phyloP scores from a whole-genome alignment of 1,140 invertebrate genomes.

The Hylaeus volcanicus region DNA sequence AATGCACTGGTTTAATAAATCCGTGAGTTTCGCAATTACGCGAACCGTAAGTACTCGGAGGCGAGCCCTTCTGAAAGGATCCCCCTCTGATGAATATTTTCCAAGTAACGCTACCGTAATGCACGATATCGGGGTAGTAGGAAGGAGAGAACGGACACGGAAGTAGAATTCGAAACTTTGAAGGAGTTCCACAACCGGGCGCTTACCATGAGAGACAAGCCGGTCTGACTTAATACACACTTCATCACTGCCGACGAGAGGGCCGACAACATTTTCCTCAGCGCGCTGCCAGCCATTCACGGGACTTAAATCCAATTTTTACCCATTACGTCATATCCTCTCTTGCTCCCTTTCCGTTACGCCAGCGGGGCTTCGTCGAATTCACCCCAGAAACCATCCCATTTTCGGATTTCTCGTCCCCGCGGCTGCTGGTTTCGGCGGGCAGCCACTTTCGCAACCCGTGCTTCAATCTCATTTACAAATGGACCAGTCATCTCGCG shows the following conservation, averaged over 20 bases:
- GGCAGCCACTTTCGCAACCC: constrained; percentile 35
- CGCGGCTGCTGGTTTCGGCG: constrained; percentile 1
- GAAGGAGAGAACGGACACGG: not conserved
- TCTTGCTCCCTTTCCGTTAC: constrained; percentile 17
- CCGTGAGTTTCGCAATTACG: not conserved
- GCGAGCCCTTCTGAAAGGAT: not conserved
- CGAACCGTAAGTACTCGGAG: not conserved
- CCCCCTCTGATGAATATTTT: constrained; percentile 26
- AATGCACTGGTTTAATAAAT: not conserved
- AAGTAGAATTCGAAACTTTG: not conserved
- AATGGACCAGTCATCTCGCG: constrained; percentile 59
- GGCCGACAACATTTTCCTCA: constrained; percentile 15
- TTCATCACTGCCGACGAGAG: constrained; percentile 34
- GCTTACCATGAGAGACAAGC: not conserved
- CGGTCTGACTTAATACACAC: constrained; percentile 31
- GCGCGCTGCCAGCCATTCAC: not conserved
- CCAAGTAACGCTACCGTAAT: not conserved
- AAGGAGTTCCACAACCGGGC: not conserved
- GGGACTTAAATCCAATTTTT: constrained; percentile 58
- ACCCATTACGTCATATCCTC: constrained; percentile 13
- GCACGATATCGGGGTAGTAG: not conserved
- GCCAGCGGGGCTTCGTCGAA: not conserved
- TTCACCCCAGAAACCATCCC: not conserved
- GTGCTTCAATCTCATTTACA: constrained; percentile 60
- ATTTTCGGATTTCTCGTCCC: constrained; percentile 33